Conservation (phyloP, 2,888 invertebrate species). For the Quadroppia sp. region DNA sequence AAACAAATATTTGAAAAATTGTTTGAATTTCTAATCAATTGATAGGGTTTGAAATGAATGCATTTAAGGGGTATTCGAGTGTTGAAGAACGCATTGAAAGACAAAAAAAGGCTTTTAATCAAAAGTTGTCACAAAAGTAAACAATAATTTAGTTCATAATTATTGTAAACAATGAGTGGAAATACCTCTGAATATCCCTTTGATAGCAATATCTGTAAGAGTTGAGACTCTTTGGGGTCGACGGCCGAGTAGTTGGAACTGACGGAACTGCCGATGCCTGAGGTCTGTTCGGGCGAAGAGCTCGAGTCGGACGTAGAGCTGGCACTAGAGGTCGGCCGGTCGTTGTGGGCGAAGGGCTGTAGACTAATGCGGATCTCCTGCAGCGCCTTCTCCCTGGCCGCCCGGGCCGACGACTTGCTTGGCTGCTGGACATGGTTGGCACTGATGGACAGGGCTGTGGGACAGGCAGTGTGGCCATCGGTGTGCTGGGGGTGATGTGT, state of each 20-base stretch:
- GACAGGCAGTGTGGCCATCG: not conserved
- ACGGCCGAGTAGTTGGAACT: constrained; percentile 15
- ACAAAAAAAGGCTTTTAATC: too few relatives aligned
- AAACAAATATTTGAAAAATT: too few relatives aligned
- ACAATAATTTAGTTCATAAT: not conserved
- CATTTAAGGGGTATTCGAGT: too few relatives aligned
- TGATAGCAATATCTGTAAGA: not conserved
- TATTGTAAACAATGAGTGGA: not conserved
- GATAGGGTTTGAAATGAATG: too few relatives aligned
- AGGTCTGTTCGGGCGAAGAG: constrained; percentile 24
- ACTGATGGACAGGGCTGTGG: not conserved
- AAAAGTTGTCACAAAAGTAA: too few relatives aligned
- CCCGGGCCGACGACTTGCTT: constrained; percentile 16
- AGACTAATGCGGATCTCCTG: constrained; percentile 78
- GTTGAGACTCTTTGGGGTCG: constrained; percentile 10
- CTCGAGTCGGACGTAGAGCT: constrained; percentile 27
- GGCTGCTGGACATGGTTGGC: not conserved
- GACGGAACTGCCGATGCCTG: constrained; percentile 28
- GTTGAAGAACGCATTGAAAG: too few relatives aligned
- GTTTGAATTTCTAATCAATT: too few relatives aligned
- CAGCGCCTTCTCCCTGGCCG: constrained; percentile 70
- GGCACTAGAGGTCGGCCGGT: constrained; percentile 38
- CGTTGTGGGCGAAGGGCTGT: constrained; percentile 67
- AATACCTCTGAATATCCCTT: constrained; percentile 32
- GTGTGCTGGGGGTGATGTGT: not conserved